Conservation (phyloP, 92 coral and sea anemone species). For the Parazoanthus swiftii region DNA sequence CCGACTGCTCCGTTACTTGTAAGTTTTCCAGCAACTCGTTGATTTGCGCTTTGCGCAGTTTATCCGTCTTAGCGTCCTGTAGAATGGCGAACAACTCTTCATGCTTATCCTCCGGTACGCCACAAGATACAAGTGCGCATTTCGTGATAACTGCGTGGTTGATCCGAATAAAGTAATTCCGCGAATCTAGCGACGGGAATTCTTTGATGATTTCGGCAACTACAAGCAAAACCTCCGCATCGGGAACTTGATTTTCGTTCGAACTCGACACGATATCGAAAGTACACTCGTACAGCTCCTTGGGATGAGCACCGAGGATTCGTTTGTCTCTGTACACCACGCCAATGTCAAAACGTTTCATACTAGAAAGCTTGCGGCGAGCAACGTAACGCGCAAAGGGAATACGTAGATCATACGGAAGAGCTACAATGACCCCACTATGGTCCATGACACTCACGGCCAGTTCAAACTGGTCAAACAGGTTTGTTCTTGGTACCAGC, state of each 20-base stretch:
- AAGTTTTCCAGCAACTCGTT: slow-evolving; percentile 69
- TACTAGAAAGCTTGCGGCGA: slow-evolving; percentile 60
- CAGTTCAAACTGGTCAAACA: slow-evolving; percentile 71
- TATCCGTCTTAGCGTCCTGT: slow-evolving; percentile 76
- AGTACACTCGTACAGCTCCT: slow-evolving; percentile 87
- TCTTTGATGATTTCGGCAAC: slow-evolving; percentile 86
- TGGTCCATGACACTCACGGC: slow-evolving; percentile 87
- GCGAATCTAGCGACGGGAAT: slow-evolving; percentile 74
- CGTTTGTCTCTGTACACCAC: slow-evolving; percentile 84
- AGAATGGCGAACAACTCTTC: slow-evolving; percentile 70
- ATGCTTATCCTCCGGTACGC: slow-evolving; percentile 79
- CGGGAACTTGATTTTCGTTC: slow-evolving; percentile 81
- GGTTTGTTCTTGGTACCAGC: slow-evolving; percentile 76
- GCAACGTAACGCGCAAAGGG: slow-evolving; percentile 95
- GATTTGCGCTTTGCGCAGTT: slow-evolving; percentile 68
- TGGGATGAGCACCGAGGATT: slow-evolving; percentile 86
- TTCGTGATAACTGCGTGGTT: slow-evolving; percentile 79
- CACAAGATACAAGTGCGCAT: slow-evolving; percentile 71
- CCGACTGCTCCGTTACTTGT: slow-evolving; percentile 67
- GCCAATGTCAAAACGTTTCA: slow-evolving; percentile 89
- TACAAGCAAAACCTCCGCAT: slow-evolving; percentile 82
- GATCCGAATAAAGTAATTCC: slow-evolving; percentile 84
- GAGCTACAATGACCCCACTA: slow-evolving; percentile 84
- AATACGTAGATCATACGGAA: slow-evolving; percentile 85
- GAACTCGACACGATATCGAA: slow-evolving; percentile 89